Percentiles rank a stretch among this genome's conserved stretches.
Evolutionary conservation across 64 coral and sea anemone genomes (phyloP).

Genomic region (Porites australiensis): DNA sequence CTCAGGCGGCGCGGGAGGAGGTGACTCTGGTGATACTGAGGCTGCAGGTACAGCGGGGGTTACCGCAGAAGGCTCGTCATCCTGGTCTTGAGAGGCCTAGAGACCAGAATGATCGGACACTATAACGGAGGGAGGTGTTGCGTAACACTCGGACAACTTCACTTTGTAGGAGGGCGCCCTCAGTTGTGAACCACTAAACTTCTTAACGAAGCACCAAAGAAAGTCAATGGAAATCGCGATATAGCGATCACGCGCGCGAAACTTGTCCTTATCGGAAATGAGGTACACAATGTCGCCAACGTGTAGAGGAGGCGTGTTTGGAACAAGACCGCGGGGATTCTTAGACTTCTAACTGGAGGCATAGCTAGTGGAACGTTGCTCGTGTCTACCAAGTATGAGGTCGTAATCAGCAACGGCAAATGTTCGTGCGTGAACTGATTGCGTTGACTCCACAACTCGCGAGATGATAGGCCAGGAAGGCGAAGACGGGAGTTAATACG

Average conservation of each 20-base stretch:
- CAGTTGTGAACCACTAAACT: too few species aligned
- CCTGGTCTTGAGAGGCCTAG: not conserved
- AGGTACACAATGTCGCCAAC: too few species aligned
- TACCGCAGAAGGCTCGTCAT: too few species aligned
- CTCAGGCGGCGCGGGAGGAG: not conserved
- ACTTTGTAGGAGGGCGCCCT: constrained; percentile 62
- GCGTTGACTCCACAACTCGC: constrained; percentile 71
- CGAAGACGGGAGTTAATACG: too few species aligned
- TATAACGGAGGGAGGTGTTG: too few species aligned
- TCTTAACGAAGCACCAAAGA: too few species aligned
- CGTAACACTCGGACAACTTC: too few species aligned
- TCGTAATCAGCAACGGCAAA: constrained; percentile 16
- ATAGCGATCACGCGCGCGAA: constrained; percentile 50
- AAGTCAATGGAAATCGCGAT: constrained; percentile 11
- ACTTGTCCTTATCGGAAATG: too few species aligned
- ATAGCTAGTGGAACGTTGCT: not conserved
- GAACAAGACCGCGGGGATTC: constrained; percentile 7
- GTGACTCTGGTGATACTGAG: too few species aligned
- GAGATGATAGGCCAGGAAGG: too few species aligned
- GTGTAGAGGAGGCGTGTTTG: not conserved
- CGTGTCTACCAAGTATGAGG: constrained; percentile 16
- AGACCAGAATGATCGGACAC: too few species aligned
- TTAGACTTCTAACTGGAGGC: constrained; percentile 62
- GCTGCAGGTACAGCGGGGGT: too few species aligned
- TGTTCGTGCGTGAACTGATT: constrained; percentile 63